Percentiles rank a stretch among this genome's conserved stretches.
Evolutionary conservation across 1,140 invertebrate genomes (phyloP).

Genomic region (Drosophila rhopaloa): DNA sequence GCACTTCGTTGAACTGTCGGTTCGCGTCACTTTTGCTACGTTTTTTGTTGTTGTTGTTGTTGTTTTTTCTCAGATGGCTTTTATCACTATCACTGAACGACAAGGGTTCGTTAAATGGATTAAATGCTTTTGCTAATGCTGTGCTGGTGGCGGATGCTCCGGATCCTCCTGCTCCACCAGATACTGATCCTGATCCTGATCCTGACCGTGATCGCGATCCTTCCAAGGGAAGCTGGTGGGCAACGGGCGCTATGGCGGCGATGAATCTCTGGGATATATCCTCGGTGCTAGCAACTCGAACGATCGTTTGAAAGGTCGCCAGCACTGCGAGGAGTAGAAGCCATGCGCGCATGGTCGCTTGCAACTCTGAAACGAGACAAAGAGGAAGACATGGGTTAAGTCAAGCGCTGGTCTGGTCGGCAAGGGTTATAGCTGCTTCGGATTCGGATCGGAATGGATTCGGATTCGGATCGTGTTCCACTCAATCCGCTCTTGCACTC

Average conservation of each 20-base stretch:
- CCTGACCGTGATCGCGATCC: neutral
- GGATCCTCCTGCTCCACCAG: neutral
- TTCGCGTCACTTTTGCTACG: slow-evolving; percentile 64
- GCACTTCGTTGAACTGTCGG: slow-evolving; percentile 74
- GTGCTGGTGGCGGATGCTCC: slow-evolving; percentile 12
- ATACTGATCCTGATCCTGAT: neutral
- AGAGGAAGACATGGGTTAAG: slow-evolving; percentile 74
- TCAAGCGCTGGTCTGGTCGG: slow-evolving; percentile 19
- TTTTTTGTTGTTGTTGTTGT: slow-evolving; percentile 30
- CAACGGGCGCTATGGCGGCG: slow-evolving; percentile 69
- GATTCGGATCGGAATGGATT: slow-evolving; percentile 13
- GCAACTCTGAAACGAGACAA: slow-evolving; percentile 85
- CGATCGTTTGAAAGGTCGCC: slow-evolving; percentile 84
- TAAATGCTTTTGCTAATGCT: slow-evolving; percentile 75
- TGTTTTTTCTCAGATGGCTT: slow-evolving; percentile 39
- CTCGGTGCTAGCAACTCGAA: slow-evolving; percentile 85
- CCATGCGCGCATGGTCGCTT: slow-evolving; percentile 86
- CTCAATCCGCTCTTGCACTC: slow-evolving; percentile 43
- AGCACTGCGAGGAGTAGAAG: slow-evolving; percentile 85
- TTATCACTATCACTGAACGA: slow-evolving; percentile 69
- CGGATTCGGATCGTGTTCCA: slow-evolving; percentile 17
- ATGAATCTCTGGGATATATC: slow-evolving; percentile 83
- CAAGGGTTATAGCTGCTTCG: slow-evolving; percentile 60
- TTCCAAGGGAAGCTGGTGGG: neutral
- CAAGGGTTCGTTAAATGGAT: slow-evolving; percentile 66